Conservation (phyloP, 2,113 vertebrate genomes). For the Bagarius yarrelli region DNA sequence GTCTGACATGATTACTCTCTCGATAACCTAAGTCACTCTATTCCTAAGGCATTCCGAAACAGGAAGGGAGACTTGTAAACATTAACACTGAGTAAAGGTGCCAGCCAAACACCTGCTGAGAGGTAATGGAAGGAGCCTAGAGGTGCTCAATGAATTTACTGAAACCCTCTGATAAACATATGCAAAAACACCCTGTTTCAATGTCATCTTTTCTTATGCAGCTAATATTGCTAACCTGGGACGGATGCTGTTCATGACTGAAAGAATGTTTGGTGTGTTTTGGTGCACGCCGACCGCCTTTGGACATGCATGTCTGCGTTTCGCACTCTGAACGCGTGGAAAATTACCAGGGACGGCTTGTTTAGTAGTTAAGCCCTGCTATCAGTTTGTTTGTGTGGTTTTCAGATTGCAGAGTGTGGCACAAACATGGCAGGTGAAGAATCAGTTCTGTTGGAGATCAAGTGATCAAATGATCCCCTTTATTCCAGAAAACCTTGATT, state of each 20-base stretch:
- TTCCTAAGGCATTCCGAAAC: constrained; percentile 66
- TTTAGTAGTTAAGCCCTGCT: constrained; percentile 6
- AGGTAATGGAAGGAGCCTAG: constrained; percentile 23
- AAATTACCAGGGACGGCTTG: background rate
- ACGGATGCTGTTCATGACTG: constrained; percentile 1
- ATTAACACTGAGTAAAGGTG: constrained; percentile 66
- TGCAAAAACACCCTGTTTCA: background rate
- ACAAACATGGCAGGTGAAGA: background rate
- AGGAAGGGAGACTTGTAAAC: constrained; percentile 58
- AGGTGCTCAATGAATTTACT: constrained; percentile 46
- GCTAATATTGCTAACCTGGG: background rate
- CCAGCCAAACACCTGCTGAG: constrained; percentile 52
- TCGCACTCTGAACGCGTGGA: background rate
- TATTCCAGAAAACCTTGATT: background rate
- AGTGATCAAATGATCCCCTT: background rate
- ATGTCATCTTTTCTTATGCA: background rate
- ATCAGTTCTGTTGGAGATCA: background rate
- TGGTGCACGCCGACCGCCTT: background rate
- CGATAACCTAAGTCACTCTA: constrained; percentile 69
- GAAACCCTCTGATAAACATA: background rate
- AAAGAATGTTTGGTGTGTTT: background rate
- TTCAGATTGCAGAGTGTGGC: background rate
- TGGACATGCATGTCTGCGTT: background rate
- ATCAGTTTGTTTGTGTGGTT: background rate
- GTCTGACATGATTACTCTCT: constrained; percentile 71